Percentiles rank a stretch among this genome's conserved stretches.
phyloP scores from a whole-genome alignment of 2,797 vertebrate species.

The Zenarchopterus dispar region DNA sequence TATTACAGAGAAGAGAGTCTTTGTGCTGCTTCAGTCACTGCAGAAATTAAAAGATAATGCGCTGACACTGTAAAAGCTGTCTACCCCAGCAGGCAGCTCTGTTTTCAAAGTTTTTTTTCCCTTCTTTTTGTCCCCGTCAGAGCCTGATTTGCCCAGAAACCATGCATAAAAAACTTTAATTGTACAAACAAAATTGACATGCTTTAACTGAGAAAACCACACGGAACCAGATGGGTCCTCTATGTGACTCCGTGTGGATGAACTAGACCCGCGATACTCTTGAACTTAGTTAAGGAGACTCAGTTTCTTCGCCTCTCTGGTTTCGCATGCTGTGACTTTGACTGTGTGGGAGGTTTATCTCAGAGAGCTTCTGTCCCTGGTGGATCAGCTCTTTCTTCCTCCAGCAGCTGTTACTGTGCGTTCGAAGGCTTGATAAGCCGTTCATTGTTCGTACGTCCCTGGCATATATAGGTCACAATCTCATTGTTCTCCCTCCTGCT shows the following conservation, averaged over 20 bases:
- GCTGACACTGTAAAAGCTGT: constrained; percentile 29
- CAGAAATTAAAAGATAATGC: constrained; percentile 53
- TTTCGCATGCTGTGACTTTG: constrained; percentile 12
- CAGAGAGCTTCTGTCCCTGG: constrained; percentile 26
- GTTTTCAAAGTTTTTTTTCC: background rate
- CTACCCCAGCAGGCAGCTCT: constrained; percentile 5
- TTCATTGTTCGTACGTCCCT: constrained; percentile 49
- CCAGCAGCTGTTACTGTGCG: constrained; percentile 45
- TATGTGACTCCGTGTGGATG: background rate
- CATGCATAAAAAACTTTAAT: background rate
- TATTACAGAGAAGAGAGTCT: constrained; percentile 51
- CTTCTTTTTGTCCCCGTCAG: background rate
- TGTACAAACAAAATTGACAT: background rate
- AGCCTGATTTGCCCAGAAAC: background rate
- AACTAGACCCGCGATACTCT: background rate
- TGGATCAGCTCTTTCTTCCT: constrained; percentile 32
- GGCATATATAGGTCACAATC: constrained; percentile 58
- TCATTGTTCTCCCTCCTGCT: constrained; percentile 35
- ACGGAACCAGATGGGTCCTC: background rate
- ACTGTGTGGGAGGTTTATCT: constrained; percentile 14
- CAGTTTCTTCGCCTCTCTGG: background rate
- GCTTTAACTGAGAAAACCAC: background rate
- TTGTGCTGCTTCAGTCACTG: constrained; percentile 42
- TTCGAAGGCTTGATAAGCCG: constrained; percentile 45
- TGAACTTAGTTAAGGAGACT: background rate